These are phyloP conservation scores for Meta bourneti DNA, from an alignment of 2,888 invertebrate genomes.

Conservation along the genomic window DNA sequence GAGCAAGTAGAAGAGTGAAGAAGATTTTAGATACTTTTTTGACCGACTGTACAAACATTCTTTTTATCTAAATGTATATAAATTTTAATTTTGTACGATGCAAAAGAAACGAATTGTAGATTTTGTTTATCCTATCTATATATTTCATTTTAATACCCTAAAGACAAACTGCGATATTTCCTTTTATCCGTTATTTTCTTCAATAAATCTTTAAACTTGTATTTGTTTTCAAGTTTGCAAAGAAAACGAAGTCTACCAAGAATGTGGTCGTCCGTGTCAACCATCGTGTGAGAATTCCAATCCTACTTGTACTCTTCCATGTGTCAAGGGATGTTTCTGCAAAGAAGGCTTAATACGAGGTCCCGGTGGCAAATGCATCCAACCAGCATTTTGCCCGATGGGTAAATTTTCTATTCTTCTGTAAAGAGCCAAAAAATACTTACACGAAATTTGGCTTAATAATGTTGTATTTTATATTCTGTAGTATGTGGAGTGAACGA, in stretches of 20 bases:
- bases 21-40: too few species aligned
- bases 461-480: neutral
- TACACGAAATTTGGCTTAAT: neutral
- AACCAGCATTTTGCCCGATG: neutral
- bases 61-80: too few species aligned
- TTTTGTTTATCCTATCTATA: too few species aligned
- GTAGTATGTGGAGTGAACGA: slow-evolving; percentile 40
- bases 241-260: slow-evolving; percentile 43
- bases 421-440: neutral
- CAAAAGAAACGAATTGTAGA: too few species aligned
- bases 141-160: neutral
- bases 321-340: slow-evolving; percentile 8
- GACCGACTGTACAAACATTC: too few species aligned
- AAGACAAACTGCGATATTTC: too few species aligned
- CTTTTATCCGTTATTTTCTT: too few species aligned
- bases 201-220: too few species aligned
- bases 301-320: neutral
- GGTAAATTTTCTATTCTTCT: neutral
- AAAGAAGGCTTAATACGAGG: slow-evolving; percentile 13
- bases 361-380: neutral
- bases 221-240: neutral
- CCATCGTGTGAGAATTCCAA: slow-evolving; percentile 8
- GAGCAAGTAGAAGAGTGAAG: too few species aligned
- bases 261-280: slow-evolving; percentile 45
- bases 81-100: too few species aligned